Evolutionary conservation across 2,888 invertebrate genomes (phyloP).

Genomic region (Tenthredo amoena): DNA sequence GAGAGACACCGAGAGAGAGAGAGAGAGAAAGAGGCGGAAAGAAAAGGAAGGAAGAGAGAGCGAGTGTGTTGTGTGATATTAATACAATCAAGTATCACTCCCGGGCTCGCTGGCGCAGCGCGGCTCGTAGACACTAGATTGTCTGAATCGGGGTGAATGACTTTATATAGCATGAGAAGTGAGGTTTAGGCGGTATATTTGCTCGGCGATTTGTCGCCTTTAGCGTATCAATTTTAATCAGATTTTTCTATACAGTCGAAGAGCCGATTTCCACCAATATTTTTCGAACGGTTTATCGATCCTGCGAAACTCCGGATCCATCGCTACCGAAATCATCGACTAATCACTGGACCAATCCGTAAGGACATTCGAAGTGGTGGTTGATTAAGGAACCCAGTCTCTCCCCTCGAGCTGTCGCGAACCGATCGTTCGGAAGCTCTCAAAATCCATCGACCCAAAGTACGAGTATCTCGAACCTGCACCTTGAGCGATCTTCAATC

Average conservation of each 20-base stretch:
- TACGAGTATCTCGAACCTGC: slow-evolving; percentile 31
- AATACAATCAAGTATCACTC: slow-evolving; percentile 78
- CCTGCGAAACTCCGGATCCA: not conserved
- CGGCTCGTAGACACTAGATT: slow-evolving; percentile 77
- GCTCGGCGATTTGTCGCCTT: not conserved
- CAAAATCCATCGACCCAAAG: slow-evolving; percentile 45
- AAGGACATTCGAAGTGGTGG: not conserved
- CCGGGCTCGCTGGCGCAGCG: slow-evolving; percentile 72
- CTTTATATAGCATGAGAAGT: slow-evolving; percentile 73
- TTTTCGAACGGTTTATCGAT: not conserved
- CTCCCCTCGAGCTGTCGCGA: not conserved
- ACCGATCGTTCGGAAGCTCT: slow-evolving; percentile 36
- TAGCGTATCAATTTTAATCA: not conserved
- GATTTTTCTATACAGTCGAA: too few species aligned
- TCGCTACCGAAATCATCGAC: not conserved
- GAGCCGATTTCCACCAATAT: too few species aligned
- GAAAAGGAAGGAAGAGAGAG: slow-evolving; percentile 33
- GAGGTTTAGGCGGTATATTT: slow-evolving; percentile 35
- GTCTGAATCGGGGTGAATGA: slow-evolving; percentile 79
- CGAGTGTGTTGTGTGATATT: slow-evolving; percentile 77
- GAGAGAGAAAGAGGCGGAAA: slow-evolving; percentile 43
- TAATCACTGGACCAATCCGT: not conserved
- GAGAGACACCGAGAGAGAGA: slow-evolving; percentile 28
- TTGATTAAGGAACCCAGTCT: slow-evolving; percentile 6
- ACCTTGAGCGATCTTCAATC: slow-evolving; percentile 19